A percentile compares a stretch with the other conserved stretches of the same genome.
phyloP scores from a whole-genome alignment of 1,140 invertebrate species.

The Drosophila insularis region DNA sequence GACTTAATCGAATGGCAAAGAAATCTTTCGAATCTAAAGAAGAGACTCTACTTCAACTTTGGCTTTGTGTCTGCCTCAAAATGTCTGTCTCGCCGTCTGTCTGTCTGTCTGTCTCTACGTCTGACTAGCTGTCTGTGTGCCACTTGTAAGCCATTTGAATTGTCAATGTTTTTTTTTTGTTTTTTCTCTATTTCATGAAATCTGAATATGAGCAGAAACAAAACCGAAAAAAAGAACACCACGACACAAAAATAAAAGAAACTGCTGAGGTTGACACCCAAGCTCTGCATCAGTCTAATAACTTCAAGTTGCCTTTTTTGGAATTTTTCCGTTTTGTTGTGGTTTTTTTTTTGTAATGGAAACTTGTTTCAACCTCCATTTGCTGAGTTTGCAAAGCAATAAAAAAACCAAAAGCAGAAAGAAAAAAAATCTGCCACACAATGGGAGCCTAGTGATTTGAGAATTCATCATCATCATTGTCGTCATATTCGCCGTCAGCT shows the following conservation, averaged over 20 bases:
- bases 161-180: conserved; percentile 54
- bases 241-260: conserved; percentile 29
- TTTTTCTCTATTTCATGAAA: conserved; percentile 40
- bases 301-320: conserved; percentile 40
- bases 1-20: conserved; percentile 64
- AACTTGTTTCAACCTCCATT: conserved; percentile 63
- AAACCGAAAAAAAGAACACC: conserved; percentile 28
- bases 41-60: conserved; percentile 14
- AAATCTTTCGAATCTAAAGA: conserved; percentile 22
- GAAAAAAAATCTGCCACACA: conserved; percentile 31
- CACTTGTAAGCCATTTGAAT: conserved; percentile 72
- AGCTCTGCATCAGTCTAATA: conserved; percentile 52
- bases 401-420: conserved; percentile 16
- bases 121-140: conserved; percentile 35
- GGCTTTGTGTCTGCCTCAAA: conserved; percentile 32
- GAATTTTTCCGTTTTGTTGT: conserved; percentile 23
- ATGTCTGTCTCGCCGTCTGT: conserved; percentile 22
- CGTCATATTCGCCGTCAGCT: conserved; percentile 37
- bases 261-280: conserved; percentile 73
- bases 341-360: conserved; percentile 43
- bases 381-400: conserved; percentile 61
- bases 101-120: not conserved
- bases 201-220: conserved; percentile 64
- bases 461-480: conserved; percentile 52
- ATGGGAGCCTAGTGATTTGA: conserved; percentile 45